Conservation (phyloP, 2,113 vertebrate genomes). For the Prunella fulvescens region DNA sequence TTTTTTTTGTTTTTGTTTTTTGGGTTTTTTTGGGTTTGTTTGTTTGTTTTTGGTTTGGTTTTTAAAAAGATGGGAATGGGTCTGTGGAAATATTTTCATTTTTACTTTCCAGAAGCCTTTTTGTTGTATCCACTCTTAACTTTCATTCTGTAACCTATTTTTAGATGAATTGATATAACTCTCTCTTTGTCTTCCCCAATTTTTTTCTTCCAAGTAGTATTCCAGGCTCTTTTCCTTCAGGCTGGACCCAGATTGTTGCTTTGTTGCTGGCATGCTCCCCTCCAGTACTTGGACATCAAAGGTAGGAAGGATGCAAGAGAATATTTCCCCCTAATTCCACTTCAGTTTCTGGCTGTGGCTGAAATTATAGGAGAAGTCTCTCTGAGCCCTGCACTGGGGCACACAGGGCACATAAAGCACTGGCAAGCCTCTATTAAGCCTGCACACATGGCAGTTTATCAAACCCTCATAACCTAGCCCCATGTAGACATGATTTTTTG, state of each 20-base stretch:
- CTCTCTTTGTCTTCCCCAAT: neutral
- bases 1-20: too few relatives aligned
- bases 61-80: neutral
- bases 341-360: neutral
- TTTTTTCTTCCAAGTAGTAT: neutral
- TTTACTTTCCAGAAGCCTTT: neutral
- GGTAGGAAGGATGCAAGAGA: neutral
- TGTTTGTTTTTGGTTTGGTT: accelerated
- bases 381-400: neutral
- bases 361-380: neutral
- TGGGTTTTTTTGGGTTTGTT: neutral
- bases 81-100: neutral
- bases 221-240: neutral
- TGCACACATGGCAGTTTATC: neutral
- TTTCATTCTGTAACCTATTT: neutral
- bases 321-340: neutral
- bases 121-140: neutral
- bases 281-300: neutral
- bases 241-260: neutral
- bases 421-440: neutral
- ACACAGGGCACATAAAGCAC: neutral
- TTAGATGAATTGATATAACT: neutral
- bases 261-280: neutral
- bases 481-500: neutral
- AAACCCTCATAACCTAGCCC: neutral